Evolutionary conservation across 2,797 vertebrate species (phyloP).

Genomic region (Helarctos malayanus): DNA sequence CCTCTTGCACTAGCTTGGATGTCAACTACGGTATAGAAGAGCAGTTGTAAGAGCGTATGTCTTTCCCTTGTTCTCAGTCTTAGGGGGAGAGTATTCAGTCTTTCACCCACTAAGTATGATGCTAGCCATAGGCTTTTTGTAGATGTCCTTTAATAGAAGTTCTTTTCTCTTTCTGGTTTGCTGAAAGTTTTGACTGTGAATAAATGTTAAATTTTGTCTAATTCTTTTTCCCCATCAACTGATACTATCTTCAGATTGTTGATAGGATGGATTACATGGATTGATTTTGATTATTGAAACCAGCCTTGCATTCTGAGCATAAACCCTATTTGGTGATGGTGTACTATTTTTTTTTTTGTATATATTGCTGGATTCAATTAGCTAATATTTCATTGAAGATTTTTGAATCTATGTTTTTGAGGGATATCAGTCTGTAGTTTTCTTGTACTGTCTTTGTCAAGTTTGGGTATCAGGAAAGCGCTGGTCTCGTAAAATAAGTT

Average conservation of each 20-base stretch:
- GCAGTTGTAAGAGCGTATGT: background rate
- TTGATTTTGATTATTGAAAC: background rate
- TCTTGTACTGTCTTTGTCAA: background rate
- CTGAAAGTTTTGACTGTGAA: background rate
- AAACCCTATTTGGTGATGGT: background rate
- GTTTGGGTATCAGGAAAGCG: conserved; percentile 14
- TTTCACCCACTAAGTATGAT: background rate
- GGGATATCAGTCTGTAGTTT: background rate
- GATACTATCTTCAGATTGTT: background rate
- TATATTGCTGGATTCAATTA: background rate
- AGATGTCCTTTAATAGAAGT: background rate
- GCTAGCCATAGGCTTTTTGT: background rate
- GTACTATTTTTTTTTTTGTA: background rate
- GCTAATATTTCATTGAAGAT: background rate
- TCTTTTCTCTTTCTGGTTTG: background rate
- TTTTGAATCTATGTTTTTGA: background rate
- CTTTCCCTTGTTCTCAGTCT: background rate
- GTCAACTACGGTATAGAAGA: background rate
- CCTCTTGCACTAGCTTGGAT: background rate
- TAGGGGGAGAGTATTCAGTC: background rate
- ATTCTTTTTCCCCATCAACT: background rate
- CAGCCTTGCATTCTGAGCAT: background rate
- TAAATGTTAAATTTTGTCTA: background rate
- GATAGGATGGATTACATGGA: background rate
- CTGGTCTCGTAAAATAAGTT: background rate